Evolutionary conservation across 2,113 vertebrate genomes (phyloP).

Genomic region (Pituophis catenifer): DNA sequence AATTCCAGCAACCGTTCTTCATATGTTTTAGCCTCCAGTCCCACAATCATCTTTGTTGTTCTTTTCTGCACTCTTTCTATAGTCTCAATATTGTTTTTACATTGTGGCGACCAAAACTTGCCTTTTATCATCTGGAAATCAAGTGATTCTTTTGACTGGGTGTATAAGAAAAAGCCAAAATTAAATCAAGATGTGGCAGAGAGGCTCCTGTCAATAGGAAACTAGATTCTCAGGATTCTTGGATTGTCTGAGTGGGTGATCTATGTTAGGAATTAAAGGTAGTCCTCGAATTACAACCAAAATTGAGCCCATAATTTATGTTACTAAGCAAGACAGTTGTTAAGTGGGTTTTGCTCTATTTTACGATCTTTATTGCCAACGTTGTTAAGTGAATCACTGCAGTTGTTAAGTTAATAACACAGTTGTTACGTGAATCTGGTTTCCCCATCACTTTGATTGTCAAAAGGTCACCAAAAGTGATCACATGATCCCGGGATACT

Average conservation of each 20-base stretch:
- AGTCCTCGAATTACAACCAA: not conserved
- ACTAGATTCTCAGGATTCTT: not conserved
- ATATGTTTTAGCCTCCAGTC: no score
- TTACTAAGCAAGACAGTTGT: not conserved
- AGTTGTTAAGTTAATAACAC: not conserved
- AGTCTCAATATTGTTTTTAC: no score
- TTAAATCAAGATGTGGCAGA: not conserved
- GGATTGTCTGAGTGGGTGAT: not conserved
- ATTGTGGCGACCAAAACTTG: not conserved
- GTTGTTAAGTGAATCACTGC: not conserved
- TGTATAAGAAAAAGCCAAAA: not conserved
- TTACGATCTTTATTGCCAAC: not conserved
- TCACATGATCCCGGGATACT: not conserved
- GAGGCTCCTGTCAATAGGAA: not conserved
- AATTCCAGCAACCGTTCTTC: no score
- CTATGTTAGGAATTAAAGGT: not conserved
- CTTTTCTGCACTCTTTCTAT: no score
- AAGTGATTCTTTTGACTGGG: not conserved
- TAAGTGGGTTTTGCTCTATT: not conserved
- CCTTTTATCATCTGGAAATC: not conserved
- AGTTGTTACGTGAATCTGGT: not conserved
- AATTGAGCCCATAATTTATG: not conserved
- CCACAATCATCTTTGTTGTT: no score
- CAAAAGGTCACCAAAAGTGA: not conserved
- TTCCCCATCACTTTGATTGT: not conserved